These are phyloP conservation scores for Simalia tracyae DNA, from an alignment of 2,797 vertebrate genomes.

Conservation along the genomic window DNA sequence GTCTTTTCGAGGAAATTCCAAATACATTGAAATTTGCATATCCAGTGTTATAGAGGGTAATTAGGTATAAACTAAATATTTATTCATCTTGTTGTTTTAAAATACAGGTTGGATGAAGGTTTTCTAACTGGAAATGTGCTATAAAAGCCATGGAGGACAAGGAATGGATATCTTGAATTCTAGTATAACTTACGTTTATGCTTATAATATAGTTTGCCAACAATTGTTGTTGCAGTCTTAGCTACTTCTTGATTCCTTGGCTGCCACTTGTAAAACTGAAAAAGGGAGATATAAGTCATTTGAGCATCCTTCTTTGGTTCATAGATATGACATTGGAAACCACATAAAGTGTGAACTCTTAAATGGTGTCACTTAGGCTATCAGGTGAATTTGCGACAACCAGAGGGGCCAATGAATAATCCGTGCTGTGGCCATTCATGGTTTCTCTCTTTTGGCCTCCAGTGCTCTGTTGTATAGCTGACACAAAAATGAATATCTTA, in stretches of 20 bases:
- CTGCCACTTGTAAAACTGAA: not conserved
- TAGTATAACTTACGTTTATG: not conserved
- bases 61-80: slow-evolving; percentile 67
- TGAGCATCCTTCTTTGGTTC: not conserved
- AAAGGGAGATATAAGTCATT: not conserved
- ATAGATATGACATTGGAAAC: not conserved
- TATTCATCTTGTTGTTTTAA: slow-evolving; percentile 58
- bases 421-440: not conserved
- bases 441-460: not conserved
- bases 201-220: slow-evolving; percentile 39
- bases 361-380: not conserved
- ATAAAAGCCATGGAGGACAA: slow-evolving; percentile 13
- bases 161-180: not conserved
- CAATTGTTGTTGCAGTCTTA: not conserved
- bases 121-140: slow-evolving; percentile 51
- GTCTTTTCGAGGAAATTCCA: slow-evolving; percentile 63
- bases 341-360: not conserved
- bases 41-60: slow-evolving; percentile 63
- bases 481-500: not conserved
- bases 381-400: not conserved
- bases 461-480: not conserved
- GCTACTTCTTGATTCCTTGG: not conserved
- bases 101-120: slow-evolving; percentile 41
- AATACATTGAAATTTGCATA: slow-evolving; percentile 62
- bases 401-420: not conserved